Evolutionary conservation across 2,113 vertebrate genomes (phyloP).

Genomic region (Toxotes chatareus): DNA sequence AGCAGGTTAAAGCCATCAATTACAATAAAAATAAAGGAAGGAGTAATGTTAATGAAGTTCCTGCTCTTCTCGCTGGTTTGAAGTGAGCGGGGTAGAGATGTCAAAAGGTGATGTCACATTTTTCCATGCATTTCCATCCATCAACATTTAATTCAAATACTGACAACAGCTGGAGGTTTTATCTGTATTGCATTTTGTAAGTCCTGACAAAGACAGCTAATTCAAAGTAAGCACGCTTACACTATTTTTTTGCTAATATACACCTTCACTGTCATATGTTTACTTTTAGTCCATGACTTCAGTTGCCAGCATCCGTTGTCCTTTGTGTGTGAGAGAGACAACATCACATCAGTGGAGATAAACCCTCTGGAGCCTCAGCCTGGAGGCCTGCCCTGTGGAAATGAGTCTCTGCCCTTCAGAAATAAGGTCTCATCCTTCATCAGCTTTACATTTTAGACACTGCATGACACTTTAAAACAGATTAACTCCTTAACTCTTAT

Average conservation of each 20-base stretch:
- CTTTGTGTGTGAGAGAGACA: constrained; percentile 92
- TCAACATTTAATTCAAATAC: not conserved
- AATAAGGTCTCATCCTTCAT: constrained; percentile 87
- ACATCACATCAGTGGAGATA: constrained; percentile 88
- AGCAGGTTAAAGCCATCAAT: no score
- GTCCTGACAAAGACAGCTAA: no score
- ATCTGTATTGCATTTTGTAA: not conserved
- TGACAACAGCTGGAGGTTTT: no score
- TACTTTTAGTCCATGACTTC: constrained; percentile 44
- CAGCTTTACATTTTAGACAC: not conserved
- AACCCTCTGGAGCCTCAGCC: constrained; percentile 80
- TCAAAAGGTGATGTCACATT: not conserved
- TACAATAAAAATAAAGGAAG: no score
- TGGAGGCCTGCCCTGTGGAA: constrained; percentile 80
- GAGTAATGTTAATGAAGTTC: no score
- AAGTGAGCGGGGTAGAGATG: no score
- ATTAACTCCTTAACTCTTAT: not conserved
- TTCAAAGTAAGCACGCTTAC: no score
- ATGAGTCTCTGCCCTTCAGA: constrained; percentile 82
- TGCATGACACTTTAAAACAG: not conserved
- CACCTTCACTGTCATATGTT: constrained; percentile 8
- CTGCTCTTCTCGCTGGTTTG: no score
- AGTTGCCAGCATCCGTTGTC: constrained; percentile 78
- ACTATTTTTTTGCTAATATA: not conserved
- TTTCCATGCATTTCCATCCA: not conserved